Evolutionary conservation across 2,113 vertebrate genomes (phyloP).

Genomic region (Tretioscincus oriximinensis): DNA sequence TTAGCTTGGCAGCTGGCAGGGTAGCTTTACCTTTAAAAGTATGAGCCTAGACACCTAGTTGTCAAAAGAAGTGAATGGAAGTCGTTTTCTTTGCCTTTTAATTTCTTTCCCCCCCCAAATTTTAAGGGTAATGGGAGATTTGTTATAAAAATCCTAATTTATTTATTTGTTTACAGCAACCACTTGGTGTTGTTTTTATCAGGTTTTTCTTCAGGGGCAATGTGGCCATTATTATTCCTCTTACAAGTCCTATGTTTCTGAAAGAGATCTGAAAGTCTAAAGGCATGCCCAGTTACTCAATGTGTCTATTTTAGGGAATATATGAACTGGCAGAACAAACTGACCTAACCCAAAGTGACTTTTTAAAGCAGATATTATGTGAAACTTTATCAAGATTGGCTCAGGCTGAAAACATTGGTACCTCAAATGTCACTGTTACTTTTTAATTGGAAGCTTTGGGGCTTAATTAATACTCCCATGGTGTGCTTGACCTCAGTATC

Average conservation of each 20-base stretch:
- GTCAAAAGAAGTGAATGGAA: too few species aligned
- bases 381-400: constrained; percentile 26
- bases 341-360: constrained; percentile 45
- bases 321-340: constrained; percentile 57
- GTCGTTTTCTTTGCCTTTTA: too few species aligned
- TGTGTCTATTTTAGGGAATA: constrained; percentile 62
- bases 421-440: constrained; percentile 5
- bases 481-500: neutral
- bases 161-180: too few species aligned
- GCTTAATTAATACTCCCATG: neutral
- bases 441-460: neutral
- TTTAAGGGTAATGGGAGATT: too few species aligned
- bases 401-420: neutral
- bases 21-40: too few species aligned
- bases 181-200: too few species aligned
- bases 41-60: too few species aligned
- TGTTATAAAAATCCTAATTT: too few species aligned
- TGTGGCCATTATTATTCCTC: neutral
- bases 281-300: constrained; percentile 58
- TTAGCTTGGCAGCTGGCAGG: too few species aligned
- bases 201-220: neutral
- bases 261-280: constrained; percentile 53
- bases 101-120: too few species aligned
- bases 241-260: neutral
- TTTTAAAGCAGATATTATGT: constrained; percentile 25